Base-by-base conservation (phyloP, 2,888 invertebrate genomes). In the Apamea sordens region DNA sequence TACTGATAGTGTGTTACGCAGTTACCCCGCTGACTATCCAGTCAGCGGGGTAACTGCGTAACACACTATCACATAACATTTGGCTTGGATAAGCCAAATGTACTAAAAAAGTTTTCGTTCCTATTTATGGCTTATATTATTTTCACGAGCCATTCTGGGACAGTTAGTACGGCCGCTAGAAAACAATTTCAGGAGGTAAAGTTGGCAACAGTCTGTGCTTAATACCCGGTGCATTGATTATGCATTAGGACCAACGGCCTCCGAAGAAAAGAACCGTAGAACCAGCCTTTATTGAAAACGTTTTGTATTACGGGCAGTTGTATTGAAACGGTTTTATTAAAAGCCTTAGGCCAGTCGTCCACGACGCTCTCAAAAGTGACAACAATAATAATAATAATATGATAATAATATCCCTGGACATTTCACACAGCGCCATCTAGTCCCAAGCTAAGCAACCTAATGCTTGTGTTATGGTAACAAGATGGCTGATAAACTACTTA, bases 201-300 rank as follows among this genome's bases (percentile, higher is more conserved):
- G 76, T 86, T 90, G 89, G 89, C 87, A 86, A 83, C 88, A 83
- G 77, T 72, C 77, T 76, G 87, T 32, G 64, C 67, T 87, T 90
- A 88, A 82, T 81, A 72, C 71, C 65, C 67, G 76, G 77, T 87
- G 87, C 90, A 89, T 90, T 90, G 91, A 90, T 90, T 90, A 90
- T 90, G 91, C 84, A 91, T 91, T 87, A 89, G 80, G 74, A 78
- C 70, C 71, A 79, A 73, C 70, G 70, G 73, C 70, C 63, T 63
- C 44, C 69, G 47, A 72, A 56, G 65, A 79, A 81, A 70, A 80
- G 79, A 47, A 64, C 65, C 59, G 53, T 75, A 79, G 68, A 59
- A 77, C 80, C 70, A 72, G 44, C 21, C 59, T 64, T 88, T 88
- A 89, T 85, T 84, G 78, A 65, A 86, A 80, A 74, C 69, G 67